Evolutionary conservation across 1,140 invertebrate genomes (phyloP).

Genomic region (Agrilus planipennis): DNA sequence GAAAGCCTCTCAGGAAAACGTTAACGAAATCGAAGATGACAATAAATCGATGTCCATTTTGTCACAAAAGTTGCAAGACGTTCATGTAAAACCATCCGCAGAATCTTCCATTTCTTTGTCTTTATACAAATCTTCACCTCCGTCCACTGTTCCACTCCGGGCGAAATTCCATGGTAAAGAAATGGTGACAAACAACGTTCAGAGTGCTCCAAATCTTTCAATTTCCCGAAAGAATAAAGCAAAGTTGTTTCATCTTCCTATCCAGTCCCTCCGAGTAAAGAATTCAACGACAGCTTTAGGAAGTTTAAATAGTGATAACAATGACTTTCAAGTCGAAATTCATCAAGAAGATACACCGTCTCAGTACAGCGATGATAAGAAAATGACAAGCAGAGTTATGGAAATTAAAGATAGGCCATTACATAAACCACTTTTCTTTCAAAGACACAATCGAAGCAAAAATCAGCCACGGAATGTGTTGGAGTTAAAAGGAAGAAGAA

Average conservation of each 20-base stretch:
- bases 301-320: conserved; percentile 31
- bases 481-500: conserved; percentile 53
- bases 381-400: conserved; percentile 29
- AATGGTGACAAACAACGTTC: conserved; percentile 60
- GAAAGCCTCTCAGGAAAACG: conserved; percentile 14
- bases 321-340: conserved; percentile 38
- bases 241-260: conserved; percentile 55
- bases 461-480: conserved; percentile 43
- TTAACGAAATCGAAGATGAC: conserved; percentile 15
- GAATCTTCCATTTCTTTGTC: conserved; percentile 33
- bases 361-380: no score
- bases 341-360: conserved; percentile 25
- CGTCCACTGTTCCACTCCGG: conserved; percentile 65
- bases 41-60: conserved; percentile 11
- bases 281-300: conserved; percentile 52
- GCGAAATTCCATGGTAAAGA: conserved; percentile 66
- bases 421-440: conserved; percentile 53
- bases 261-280: conserved; percentile 45
- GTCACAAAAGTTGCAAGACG: conserved; percentile 19
- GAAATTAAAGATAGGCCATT: conserved; percentile 50
- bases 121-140: conserved; percentile 61
- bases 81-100: conserved; percentile 28
- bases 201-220: conserved; percentile 62
- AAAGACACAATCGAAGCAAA: conserved; percentile 53
- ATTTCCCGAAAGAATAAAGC: conserved; percentile 54